These are phyloP conservation scores for Chionodraco myersi DNA, from an alignment of 2,113 vertebrate species.

Conservation along the genomic window DNA sequence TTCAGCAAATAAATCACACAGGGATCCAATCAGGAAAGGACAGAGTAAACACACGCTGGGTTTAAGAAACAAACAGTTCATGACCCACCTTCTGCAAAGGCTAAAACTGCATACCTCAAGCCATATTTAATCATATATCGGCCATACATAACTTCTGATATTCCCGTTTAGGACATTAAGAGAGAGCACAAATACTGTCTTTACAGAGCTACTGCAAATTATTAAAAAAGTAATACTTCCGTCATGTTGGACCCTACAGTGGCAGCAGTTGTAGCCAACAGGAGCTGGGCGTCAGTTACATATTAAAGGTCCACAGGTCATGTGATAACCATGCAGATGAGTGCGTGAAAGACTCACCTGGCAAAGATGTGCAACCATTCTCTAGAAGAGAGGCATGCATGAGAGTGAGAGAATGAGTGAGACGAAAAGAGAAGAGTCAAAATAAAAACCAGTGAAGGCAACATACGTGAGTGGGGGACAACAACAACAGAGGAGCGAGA, in stretches of 20 bases:
- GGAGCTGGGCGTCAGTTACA: conserved; percentile 28
- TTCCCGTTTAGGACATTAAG: conserved; percentile 6
- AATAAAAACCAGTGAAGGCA: conserved; percentile 84
- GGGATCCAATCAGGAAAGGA: conserved; percentile 21
- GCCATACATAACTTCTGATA: neutral
- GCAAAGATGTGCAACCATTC: conserved; percentile 98
- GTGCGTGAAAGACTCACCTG: conserved; percentile 94
- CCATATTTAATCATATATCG: neutral
- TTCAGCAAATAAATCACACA: conserved; percentile 37
- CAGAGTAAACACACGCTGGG: neutral
- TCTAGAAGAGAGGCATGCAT: conserved; percentile 98
- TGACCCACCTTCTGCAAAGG: conserved; percentile 8
- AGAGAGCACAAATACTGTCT: neutral
- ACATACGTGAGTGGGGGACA: conserved; percentile 80
- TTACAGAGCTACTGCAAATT: neutral
- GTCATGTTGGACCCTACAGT: conserved; percentile 6
- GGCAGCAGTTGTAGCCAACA: conserved; percentile 61
- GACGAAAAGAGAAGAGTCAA: conserved; percentile 85
- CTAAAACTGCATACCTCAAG: conserved; percentile 56
- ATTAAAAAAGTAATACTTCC: neutral
- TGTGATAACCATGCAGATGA: conserved; percentile 85
- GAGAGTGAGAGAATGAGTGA: conserved; percentile 94
- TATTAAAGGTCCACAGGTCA: conserved; percentile 11
- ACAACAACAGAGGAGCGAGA: conserved; percentile 48
- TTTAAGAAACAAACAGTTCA: conserved; percentile 17